Base-by-base conservation (phyloP, 2,888 invertebrate species). In the Clunio marinus region DNA sequence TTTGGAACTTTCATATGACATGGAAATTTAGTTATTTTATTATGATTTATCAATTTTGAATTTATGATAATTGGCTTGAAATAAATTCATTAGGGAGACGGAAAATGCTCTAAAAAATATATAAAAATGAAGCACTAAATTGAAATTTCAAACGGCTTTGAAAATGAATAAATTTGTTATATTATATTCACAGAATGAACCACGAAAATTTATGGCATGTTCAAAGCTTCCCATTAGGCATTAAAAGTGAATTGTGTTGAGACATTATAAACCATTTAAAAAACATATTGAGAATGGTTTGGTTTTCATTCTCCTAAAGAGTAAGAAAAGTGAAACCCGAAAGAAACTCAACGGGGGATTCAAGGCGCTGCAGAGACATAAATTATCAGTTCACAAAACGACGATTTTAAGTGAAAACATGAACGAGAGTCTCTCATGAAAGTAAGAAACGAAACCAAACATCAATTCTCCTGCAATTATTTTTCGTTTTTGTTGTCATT, bases 1-100 rank as follows among this genome's bases (percentile, higher is more conserved):
- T n/a, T n/a, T n/a, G n/a, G n/a, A n/a, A n/a, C n/a, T n/a, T n/a
- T n/a, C n/a, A n/a, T n/a, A n/a, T n/a, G n/a, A n/a, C n/a, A n/a
- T n/a, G n/a, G n/a, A n/a, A n/a, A n/a, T n/a, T n/a, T 28, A 17
- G 59, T 41, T 15, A 62, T 62, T 62, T 62, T 62, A 62, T 62
- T 37, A 62, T 41, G 62, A 62, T 62, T 62, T 62, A 62, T 62
- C 62, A 62, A 41, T 62, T 62, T 62, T 24, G 41, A 62, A 62
- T 62, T 62, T 62, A 62, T 62, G 25, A 62, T 62, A 62, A 62
- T 62, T 62, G 62, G 62, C 17, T 45, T 13, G 17, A 45, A 45
- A 45, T 45, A 45, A 45, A 45, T 45, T 45, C 45, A 45, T 45
- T 45, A 45, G 45, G 7, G 45, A 15, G 15, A 45, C 45, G 17